Base-by-base conservation (phyloP, 2,888 invertebrate species). In the Iphiclides podalirius region DNA sequence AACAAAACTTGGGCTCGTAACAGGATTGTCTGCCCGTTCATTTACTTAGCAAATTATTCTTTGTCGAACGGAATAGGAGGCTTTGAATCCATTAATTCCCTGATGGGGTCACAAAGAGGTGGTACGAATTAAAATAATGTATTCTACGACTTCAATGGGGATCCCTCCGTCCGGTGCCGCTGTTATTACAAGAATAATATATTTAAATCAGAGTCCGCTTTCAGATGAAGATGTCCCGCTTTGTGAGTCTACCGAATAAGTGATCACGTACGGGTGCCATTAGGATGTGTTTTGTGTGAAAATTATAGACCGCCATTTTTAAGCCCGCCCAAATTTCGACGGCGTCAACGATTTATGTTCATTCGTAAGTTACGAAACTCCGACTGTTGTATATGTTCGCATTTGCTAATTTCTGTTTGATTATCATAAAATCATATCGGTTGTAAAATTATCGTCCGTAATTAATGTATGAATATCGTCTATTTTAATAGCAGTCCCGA, bases 11-110 rank as follows among this genome's bases (percentile, higher is more conserved):
- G 70, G 70, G 70, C 66, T 75, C 77, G 74, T 84, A 86, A 86
- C 85, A 75, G 82, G 83, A 87, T 87, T 86, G 86, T 87, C 85
- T 80, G 80, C 65, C 75, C 75, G 77, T 85, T 86, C 86, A 88
- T 88, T 88, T 87, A 88, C 87, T 88, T 88, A 87, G 79, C 82
- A 87, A 87, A 87, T 88, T 86, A 88, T 87, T 87, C 87, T 87
- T 87, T 87, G 86, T 86, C 75, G 76, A 82, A 81, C 86, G 86
- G 84, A 84, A 85, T 82, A 82, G 86, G 79, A 80, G 81, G 78
- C 81, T 88, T 86, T 87, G 87, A 86, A 86, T 87, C 85, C 87
- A 87, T 88, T 87, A 86, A 88, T 86, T 79, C 80, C 65, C 66
- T 75, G 84, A 84, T 78, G 82, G 86, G 86, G 83, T 86, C 87